Percentiles rank a stretch among this genome's conserved stretches.
phyloP scores from a whole-genome alignment of 2,888 invertebrate genomes.

The Thymelicus sylvestris region DNA sequence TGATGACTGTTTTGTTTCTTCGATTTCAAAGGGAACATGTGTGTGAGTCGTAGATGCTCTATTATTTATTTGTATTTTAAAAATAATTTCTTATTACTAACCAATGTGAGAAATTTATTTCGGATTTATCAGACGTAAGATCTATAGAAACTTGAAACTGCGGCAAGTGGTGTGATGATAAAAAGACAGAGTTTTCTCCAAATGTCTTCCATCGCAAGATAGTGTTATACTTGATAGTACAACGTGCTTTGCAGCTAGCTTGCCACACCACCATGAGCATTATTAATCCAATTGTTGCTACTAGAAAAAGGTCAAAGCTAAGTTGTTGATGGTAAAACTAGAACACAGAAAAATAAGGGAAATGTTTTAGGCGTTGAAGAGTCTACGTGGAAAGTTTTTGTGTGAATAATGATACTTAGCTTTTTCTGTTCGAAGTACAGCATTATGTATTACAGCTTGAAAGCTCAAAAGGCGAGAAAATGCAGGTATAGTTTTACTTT shows the following conservation, averaged over 20 bases:
- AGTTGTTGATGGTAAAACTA: slow-evolving; percentile 23
- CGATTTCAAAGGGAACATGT: not conserved
- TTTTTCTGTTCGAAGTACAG: slow-evolving; percentile 23
- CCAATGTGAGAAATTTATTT: no score
- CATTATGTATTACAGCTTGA: slow-evolving; percentile 26
- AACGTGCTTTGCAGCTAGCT: no score
- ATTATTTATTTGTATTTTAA: not conserved
- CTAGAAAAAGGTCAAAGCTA: slow-evolving; percentile 10
- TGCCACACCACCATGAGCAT: no score
- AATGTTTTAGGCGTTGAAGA: slow-evolving; percentile 25
- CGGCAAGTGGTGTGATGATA: no score
- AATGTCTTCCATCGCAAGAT: no score
- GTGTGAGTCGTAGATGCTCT: not conserved
- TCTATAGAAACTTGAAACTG: no score
- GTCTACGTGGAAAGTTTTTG: slow-evolving; percentile 31
- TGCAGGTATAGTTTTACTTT: slow-evolving; percentile 37
- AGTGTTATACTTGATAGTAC: no score
- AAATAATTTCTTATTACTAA: not conserved
- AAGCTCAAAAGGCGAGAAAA: slow-evolving; percentile 19
- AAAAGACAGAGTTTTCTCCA: no score
- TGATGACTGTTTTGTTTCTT: not conserved
- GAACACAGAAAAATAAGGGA: slow-evolving; percentile 19
- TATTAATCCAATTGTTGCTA: not conserved
- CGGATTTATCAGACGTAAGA: no score
- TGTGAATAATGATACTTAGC: slow-evolving; percentile 32